Evolutionary conservation across 2,113 vertebrate genomes (phyloP).

Genomic region (Eupsittula cactorum): DNA sequence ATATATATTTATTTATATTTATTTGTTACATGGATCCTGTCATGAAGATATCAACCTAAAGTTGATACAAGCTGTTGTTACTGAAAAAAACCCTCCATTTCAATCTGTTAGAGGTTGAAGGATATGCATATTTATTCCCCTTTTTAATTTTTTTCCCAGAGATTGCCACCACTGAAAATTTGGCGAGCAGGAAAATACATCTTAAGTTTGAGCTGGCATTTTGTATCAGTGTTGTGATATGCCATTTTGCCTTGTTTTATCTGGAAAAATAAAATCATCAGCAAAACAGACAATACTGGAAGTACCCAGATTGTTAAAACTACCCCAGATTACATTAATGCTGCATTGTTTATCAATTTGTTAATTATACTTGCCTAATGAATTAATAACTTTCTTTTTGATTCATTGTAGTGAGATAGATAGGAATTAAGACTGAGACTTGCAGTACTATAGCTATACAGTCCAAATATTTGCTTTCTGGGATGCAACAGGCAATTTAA

Average conservation of each 20-base stretch:
- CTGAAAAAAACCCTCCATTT: not conserved
- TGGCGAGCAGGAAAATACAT: not conserved
- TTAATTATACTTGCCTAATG: not conserved
- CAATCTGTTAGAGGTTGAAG: not conserved
- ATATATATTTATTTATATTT: not conserved
- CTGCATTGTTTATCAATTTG: not conserved
- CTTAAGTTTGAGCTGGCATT: not conserved
- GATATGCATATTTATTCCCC: not conserved
- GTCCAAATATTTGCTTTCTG: not conserved
- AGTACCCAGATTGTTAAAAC: not conserved
- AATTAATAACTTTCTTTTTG: not conserved
- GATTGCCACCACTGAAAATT: not conserved
- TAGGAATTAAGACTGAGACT: not conserved
- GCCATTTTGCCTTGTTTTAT: not conserved
- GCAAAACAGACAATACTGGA: not conserved
- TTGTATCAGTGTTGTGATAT: fast-evolving
- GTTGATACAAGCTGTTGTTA: not conserved
- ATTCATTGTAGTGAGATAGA: not conserved
- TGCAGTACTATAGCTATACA: not conserved
- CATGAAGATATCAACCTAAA: not conserved
- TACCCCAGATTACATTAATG: not conserved
- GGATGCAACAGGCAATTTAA: not conserved
- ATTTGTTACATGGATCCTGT: not conserved
- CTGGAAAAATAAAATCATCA: not conserved
- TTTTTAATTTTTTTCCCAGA: not conserved